Conservation (phyloP, 2,888 invertebrate species). For the Nasonovia ribisnigri region DNA sequence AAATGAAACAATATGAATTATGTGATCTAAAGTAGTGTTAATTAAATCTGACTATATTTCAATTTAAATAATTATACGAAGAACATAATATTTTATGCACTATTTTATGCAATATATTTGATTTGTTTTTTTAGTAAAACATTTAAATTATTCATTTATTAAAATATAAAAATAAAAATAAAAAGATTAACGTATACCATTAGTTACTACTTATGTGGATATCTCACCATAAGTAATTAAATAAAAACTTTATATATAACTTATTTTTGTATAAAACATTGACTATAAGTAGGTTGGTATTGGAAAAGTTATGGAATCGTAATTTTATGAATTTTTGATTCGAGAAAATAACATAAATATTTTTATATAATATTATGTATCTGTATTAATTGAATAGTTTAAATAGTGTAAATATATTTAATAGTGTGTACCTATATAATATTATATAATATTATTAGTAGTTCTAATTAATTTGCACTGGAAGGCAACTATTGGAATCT, state of each 20-base stretch:
- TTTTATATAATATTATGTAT: not conserved
- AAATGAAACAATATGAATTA: conserved; percentile 30
- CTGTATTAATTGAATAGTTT: not conserved
- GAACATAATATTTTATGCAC: not conserved
- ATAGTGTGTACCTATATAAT: not conserved
- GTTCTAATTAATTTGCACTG: not conserved
- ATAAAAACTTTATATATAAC: not conserved
- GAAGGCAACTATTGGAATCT: not conserved
- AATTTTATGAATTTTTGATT: not conserved
- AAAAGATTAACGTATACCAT: not conserved
- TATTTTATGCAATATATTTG: not conserved
- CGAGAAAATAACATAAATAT: not conserved
- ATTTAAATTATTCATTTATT: not conserved
- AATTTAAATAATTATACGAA: not conserved
- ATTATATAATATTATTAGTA: not conserved
- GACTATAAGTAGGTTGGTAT: not conserved
- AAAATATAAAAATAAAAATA: not conserved
- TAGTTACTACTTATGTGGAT: not conserved
- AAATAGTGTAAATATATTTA: not conserved
- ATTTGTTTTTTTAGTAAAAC: not conserved
- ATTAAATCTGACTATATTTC: not conserved
- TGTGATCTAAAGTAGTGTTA: not conserved
- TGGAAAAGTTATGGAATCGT: not conserved
- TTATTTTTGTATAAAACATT: not conserved
- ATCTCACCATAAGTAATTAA: not conserved